Evolutionary conservation across 1,140 invertebrate species (phyloP).

Genomic region (Camponotus vicinus): DNA sequence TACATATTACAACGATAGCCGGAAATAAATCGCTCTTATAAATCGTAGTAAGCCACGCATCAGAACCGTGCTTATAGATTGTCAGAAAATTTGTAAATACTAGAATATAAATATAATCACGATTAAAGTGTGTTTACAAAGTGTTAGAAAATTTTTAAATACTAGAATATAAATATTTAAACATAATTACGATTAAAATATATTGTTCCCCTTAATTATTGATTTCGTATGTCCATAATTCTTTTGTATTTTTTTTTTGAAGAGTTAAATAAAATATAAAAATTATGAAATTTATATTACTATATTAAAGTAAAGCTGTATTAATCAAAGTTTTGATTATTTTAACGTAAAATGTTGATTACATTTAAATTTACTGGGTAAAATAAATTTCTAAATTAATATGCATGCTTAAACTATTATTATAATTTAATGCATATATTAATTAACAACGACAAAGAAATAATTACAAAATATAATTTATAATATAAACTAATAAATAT

Average conservation of each 20-base stretch:
- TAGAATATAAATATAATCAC: neutral
- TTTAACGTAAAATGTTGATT: neutral
- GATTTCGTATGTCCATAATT: neutral
- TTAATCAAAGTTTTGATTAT: conserved; percentile 9
- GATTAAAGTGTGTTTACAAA: neutral
- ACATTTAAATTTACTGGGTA: neutral
- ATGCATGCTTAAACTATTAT: neutral
- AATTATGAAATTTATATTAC: neutral
- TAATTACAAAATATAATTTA: neutral
- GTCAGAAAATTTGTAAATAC: neutral
- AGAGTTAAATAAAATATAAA: neutral
- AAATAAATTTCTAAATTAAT: neutral
- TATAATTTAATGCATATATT: no score
- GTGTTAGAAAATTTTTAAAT: neutral
- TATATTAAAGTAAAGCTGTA: neutral
- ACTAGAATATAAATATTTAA: neutral
- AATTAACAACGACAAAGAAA: neutral
- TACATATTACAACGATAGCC: neutral
- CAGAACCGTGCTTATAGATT: neutral
- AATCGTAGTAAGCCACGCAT: neutral
- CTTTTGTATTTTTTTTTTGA: neutral
- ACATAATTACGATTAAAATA: neutral
- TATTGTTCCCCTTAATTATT: neutral
- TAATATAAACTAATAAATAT: neutral
- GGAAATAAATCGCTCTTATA: conserved; percentile 10